phyloP scores from a whole-genome alignment of 92 coral and sea anemone genomes.

The Pocillopora meandrina region DNA sequence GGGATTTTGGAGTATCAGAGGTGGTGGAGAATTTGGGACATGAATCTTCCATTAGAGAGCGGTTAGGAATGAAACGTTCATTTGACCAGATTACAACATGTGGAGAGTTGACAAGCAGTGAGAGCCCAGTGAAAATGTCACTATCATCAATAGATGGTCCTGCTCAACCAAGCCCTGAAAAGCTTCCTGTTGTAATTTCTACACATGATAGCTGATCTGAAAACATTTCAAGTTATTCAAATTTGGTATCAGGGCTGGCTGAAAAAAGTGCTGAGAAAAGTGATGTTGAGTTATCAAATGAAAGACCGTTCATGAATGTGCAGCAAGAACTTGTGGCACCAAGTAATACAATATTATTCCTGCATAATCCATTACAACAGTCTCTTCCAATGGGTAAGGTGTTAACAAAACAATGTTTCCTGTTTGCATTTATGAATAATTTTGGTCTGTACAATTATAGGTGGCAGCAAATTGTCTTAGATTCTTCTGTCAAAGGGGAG shows the following conservation, averaged over 20 bases:
- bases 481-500: too few species aligned
- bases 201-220: not conserved
- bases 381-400: slow-evolving; percentile 11
- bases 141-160: not conserved
- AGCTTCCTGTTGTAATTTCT: not conserved
- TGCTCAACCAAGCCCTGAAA: not conserved
- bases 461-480: too few species aligned
- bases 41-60: too few species aligned
- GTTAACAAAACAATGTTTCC: too few species aligned
- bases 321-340: not conserved
- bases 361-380: not conserved
- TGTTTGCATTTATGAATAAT: too few species aligned
- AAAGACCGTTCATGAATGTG: not conserved
- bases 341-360: not conserved
- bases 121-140: not conserved
- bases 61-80: slow-evolving; percentile 6
- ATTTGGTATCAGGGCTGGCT: not conserved
- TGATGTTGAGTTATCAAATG: not conserved
- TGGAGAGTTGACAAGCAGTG: not conserved
- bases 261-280: not conserved
- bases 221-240: not conserved
- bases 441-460: too few species aligned
- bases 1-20: too few species aligned
- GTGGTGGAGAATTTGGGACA: too few species aligned
- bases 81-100: slow-evolving; percentile 12